phyloP scores from a whole-genome alignment of 2,888 invertebrate species.

The Schizotus pectinicornis region DNA sequence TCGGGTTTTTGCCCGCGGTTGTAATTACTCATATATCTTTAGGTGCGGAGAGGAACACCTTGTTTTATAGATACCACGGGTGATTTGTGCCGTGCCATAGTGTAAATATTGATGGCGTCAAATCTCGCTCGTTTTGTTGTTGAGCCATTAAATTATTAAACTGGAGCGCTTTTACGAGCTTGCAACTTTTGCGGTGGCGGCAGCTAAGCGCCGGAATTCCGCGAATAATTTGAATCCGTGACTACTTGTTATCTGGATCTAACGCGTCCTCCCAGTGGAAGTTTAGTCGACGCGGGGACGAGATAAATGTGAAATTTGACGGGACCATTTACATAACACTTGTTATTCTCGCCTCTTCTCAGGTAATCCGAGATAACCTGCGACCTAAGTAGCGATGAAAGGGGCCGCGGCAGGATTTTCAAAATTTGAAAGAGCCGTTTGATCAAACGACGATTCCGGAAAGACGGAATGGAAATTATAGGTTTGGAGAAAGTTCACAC shows the following conservation, averaged over 20 bases:
- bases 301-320: no score
- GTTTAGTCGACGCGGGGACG: no score
- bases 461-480: no score
- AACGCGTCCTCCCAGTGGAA: neutral
- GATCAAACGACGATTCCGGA: no score
- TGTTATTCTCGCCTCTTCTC: constrained; percentile 29
- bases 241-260: neutral
- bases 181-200: no score
- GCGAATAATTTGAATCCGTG: neutral
- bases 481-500: no score
- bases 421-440: constrained; percentile 9
- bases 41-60: constrained; percentile 30
- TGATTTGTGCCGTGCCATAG: neutral
- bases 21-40: constrained; percentile 36
- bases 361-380: constrained; percentile 26
- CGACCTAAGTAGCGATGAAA: constrained; percentile 17
- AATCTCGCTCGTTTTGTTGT: neutral
- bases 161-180: no score
- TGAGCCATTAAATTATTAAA: neutral
- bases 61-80: constrained; percentile 13
- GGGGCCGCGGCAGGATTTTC: constrained; percentile 15
- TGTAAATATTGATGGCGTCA: constrained; percentile 2
- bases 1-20: constrained; percentile 24
- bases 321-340: constrained; percentile 24
- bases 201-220: neutral